A percentile compares a stretch with the other conserved stretches of the same genome.
phyloP scores from a whole-genome alignment of 2,888 invertebrate species.

The Calliscelio sp. region DNA sequence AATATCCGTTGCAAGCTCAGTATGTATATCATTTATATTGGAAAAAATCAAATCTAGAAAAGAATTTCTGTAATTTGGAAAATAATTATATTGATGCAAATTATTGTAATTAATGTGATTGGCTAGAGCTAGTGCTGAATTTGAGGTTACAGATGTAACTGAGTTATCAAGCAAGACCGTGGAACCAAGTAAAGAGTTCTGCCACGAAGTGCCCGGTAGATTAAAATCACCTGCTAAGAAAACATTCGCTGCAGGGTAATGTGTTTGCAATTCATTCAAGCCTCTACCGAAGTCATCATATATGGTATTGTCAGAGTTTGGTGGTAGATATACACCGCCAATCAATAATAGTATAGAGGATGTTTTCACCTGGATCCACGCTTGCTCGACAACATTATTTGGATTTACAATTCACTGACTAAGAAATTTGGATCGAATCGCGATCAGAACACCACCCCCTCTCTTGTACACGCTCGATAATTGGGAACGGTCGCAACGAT shows the following conservation, averaged over 20 bases:
- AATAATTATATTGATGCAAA: constrained; percentile 11
- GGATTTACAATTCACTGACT: neutral
- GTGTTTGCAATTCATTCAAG: neutral
- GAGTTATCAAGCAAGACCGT: neutral
- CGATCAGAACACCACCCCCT: constrained; percentile 24
- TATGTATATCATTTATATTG: neutral
- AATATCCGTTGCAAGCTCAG: constrained; percentile 17
- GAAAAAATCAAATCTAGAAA: constrained; percentile 17
- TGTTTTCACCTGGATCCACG: neutral
- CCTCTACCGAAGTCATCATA: neutral
- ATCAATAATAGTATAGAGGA: neutral
- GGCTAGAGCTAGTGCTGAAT: neutral
- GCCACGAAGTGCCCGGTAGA: constrained; percentile 1
- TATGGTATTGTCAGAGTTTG: neutral
- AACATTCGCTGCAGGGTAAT: neutral
- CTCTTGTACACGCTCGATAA: neutral
- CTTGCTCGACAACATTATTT: constrained; percentile 1
- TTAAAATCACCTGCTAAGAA: constrained; percentile 26
- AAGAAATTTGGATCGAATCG: neutral
- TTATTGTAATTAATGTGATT: neutral
- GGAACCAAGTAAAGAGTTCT: constrained; percentile 2
- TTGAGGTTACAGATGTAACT: neutral
- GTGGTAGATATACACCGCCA: constrained; percentile 11
- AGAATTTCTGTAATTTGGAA: constrained; percentile 4
- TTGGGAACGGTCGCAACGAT: constrained; percentile 13